phyloP scores from a whole-genome alignment of 2,113 vertebrate genomes.

The Dipodomys spectabilis region DNA sequence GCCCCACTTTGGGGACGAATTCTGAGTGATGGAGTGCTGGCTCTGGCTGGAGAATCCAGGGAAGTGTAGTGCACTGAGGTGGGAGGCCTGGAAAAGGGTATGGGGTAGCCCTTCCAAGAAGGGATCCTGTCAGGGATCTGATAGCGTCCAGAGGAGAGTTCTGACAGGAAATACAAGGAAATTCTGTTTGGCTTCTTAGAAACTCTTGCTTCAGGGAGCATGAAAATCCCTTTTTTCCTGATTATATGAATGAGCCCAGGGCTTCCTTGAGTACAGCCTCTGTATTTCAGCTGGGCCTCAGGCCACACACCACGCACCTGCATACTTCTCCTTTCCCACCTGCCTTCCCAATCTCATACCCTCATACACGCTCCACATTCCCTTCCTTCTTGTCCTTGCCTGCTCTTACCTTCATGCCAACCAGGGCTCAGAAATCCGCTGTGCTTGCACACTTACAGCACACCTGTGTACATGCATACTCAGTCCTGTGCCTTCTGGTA shows the following conservation, averaged over 20 bases:
- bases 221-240: constrained; percentile 62
- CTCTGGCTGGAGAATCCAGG: constrained; percentile 9
- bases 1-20: constrained; percentile 16
- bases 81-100: constrained; percentile 13
- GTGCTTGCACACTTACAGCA: constrained; percentile 2
- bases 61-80: neutral
- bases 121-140: constrained; percentile 34
- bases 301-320: neutral
- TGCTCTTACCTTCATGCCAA: neutral
- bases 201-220: constrained; percentile 67
- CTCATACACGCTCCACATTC: neutral
- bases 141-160: constrained; percentile 48
- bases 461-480: constrained; percentile 15
- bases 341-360: neutral
- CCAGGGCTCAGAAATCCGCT: neutral
- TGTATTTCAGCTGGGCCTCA: neutral
- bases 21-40: neutral
- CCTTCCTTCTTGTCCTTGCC: neutral
- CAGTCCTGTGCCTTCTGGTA: neutral
- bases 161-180: constrained; percentile 50
- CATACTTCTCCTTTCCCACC: neutral
- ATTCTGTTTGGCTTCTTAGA: constrained; percentile 50
- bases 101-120: neutral
- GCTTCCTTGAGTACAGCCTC: constrained; percentile 20
- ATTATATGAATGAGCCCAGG: constrained; percentile 45